phyloP scores from a whole-genome alignment of 2,113 vertebrate species.

The Ctenodactylus gundi region DNA sequence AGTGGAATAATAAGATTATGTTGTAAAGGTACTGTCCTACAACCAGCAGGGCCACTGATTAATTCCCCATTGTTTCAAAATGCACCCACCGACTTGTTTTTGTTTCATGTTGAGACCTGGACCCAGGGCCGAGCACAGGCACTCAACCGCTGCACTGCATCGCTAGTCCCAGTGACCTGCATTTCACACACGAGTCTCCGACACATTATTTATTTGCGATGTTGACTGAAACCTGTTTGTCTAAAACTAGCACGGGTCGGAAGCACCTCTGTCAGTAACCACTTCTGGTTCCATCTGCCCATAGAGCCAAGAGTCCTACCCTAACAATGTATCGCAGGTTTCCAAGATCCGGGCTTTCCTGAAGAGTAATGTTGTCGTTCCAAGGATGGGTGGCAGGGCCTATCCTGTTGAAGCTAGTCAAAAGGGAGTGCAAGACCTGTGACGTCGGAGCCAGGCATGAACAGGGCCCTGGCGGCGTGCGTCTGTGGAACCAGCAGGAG shows the following conservation, averaged over 20 bases:
- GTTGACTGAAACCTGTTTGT: neutral
- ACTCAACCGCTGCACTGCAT: too few species aligned
- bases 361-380: neutral
- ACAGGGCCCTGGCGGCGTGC: rapidly evolving
- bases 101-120: neutral
- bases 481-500: neutral
- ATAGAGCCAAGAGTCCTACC: neutral
- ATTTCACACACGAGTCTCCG: neutral
- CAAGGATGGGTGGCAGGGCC: neutral
- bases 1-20: neutral
- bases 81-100: neutral
- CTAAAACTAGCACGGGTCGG: neutral
- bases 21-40: neutral
- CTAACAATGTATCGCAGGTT: neutral
- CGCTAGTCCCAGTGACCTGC: too few species aligned
- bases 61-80: neutral
- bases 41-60: neutral
- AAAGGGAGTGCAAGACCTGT: neutral
- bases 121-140: neutral
- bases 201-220: neutral
- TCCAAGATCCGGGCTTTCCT: neutral
- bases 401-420: neutral
- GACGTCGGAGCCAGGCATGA: neutral
- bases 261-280: neutral
- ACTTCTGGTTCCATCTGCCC: neutral